Base-by-base conservation (phyloP, 2,113 vertebrate species). In the Mirounga angustirostris region DNA sequence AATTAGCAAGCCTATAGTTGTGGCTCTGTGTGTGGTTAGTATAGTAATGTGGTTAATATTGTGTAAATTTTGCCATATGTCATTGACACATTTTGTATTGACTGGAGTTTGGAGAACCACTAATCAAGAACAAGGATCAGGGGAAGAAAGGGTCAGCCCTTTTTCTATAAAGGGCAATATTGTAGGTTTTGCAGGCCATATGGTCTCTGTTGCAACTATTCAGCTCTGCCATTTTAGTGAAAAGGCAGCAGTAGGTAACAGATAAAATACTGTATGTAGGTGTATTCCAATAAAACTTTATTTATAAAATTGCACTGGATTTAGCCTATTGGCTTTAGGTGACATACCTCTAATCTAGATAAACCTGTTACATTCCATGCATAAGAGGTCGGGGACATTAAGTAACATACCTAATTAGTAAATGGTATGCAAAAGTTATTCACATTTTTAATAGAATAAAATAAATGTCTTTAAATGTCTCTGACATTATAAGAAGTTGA, bases 391-490 rank as follows among this genome's bases (percentile, higher is more conserved):
- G 56, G 80, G 59, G 71, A 80, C 3, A 59, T 30, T 76, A 79
- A 88, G 21, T 95, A 87, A 87, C 33, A 82, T 81, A 33, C 30
- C 58, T 94, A 74, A 80, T 71, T 83, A 30, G 73, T 83, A 92
- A 73, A 19, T 79, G 13, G 22, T 65, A 52, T 69, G 21, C 26
- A 78, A 54, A 93, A 82, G 28, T 86, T 43, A 73, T 5, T 89
- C 36, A 67, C 13, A 61, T 69, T 96, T 96, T 93, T 88, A 90
- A 28, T 91, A 80, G 33, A 91, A 43, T 91, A 28, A 50, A 67
- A 93, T 89, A 85, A 50, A 54, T 82, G 21, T 95, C 80, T 63
- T 86, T 46, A 89, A 85, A 52, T 92, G 26, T 93, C 36, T 14
- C 46, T 80, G 7, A 54, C 30, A 90, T 73, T 63, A 52, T 85